Conservation (phyloP, 2,113 vertebrate genomes). For the Nibea coibor region DNA sequence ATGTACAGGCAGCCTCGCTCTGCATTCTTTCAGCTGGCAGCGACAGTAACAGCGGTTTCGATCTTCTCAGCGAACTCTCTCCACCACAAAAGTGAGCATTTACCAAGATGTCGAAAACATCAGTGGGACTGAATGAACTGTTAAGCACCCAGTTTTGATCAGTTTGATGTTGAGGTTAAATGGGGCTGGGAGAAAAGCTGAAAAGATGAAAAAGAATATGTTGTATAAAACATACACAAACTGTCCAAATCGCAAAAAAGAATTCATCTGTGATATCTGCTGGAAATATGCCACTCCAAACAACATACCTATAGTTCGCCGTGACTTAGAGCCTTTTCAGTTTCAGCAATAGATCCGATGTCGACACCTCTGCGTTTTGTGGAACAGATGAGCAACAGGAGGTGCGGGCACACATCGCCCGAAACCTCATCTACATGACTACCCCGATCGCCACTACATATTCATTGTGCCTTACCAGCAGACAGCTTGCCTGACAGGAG, state of each 20-base stretch:
- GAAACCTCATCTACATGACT: not conserved
- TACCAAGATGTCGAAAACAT: not conserved
- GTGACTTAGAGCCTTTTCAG: not conserved
- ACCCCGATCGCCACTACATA: not conserved
- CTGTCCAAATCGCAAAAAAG: too few relatives aligned
- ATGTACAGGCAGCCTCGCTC: not conserved
- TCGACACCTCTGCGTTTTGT: not conserved
- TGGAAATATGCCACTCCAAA: not conserved
- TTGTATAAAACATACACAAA: not conserved
- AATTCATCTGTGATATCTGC: not conserved
- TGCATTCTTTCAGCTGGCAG: not conserved
- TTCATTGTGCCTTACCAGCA: conserved; percentile 18
- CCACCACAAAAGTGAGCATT: not conserved
- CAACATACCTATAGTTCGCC: not conserved
- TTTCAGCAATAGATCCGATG: not conserved
- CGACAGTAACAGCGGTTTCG: not conserved
- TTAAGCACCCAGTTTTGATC: not conserved
- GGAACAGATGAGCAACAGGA: conserved; percentile 3
- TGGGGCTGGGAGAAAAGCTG: too few relatives aligned
- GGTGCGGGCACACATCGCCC: not conserved
- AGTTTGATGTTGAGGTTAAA: not conserved
- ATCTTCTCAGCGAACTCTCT: not conserved
- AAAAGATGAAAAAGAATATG: too few relatives aligned
- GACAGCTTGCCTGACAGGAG: conserved; percentile 25
- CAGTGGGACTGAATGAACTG: not conserved